Evolutionary conservation across 2,113 vertebrate species (phyloP), one percentile per base, ranked within the genome.

Genomic region (Pungitius pungitius): DNA sequence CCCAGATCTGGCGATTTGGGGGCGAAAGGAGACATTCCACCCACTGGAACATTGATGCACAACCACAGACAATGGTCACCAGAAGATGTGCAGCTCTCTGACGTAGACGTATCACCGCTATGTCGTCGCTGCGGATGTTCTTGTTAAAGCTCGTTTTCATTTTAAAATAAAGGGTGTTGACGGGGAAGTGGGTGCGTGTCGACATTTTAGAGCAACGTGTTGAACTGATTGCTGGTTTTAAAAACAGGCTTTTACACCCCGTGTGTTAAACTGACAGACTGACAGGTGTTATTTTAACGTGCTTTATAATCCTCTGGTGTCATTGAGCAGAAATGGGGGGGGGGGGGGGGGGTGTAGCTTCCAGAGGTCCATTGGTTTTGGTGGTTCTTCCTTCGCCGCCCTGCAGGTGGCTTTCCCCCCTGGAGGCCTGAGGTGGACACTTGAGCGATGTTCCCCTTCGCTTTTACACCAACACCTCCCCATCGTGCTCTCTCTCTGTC

Each of bases 401-500:
- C 63, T 78, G 55, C 62, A 79, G 73, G 51, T 56, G 58, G 35
- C 64, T 70, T 66, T 43, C 39, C 49, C 42, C 63, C 66, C 47
- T 10, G 8, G 80, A 79, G 87, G 69, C 26, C 77, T 20, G 52
- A 76, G 71, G 77, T 81, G 90, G 85, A 86, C 79, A 78, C 77
- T 55, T 87, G 87, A 87, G 80, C 61, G 81, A 87, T 88, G 86
- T 79, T 79, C 63, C 81, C 80, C 85, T 80, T 83, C 85, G 57
- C 75, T 85, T 85, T 85, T 81, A 84, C 87, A 86, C 88, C 77
- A 79, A 58, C 81, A 35, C 33, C 33, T 77, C 56, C 79, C 71
- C 6, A 22, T 78, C 24, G 27, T 17, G 57, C 70, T 67, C 80
- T 65, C 45, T 35, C 77, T 40, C 33, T 73, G 73, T 76, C 75